Percentiles rank a stretch among this genome's conserved stretches.
phyloP scores from a whole-genome alignment of 2,888 invertebrate genomes.

The Ochlodes sylvanus region DNA sequence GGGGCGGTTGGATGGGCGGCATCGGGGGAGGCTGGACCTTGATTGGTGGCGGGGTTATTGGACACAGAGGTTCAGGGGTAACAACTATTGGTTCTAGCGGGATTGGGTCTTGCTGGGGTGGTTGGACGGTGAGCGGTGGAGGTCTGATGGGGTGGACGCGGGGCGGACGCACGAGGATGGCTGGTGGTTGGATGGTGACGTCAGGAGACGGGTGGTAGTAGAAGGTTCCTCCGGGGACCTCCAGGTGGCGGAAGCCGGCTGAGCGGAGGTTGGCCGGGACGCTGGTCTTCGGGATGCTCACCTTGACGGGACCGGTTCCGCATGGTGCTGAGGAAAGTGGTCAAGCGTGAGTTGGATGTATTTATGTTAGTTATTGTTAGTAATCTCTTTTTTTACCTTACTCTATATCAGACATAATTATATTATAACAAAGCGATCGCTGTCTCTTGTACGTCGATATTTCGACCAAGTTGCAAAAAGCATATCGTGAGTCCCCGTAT shows the following conservation, averaged over 20 bases:
- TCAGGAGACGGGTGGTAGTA: slow-evolving; percentile 62
- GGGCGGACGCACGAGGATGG: slow-evolving; percentile 62
- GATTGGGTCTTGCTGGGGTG: slow-evolving; percentile 53
- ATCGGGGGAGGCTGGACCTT: slow-evolving; percentile 57
- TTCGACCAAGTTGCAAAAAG: too few relatives aligned
- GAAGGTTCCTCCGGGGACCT: slow-evolving; percentile 66
- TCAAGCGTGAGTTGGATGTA: neutral
- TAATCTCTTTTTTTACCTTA: too few relatives aligned
- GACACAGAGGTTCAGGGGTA: slow-evolving; percentile 48
- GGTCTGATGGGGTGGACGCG: slow-evolving; percentile 56
- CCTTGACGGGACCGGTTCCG: slow-evolving; percentile 53
- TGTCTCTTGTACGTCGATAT: too few relatives aligned
- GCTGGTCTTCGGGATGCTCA: slow-evolving; percentile 49
- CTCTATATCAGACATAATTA: too few relatives aligned
- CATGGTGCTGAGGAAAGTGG: neutral
- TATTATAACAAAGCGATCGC: too few relatives aligned
- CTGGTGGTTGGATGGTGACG: slow-evolving; percentile 66
- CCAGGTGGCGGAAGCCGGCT: slow-evolving; percentile 60
- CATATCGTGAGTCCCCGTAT: too few relatives aligned
- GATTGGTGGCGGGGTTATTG: slow-evolving; percentile 60
- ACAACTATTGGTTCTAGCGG: slow-evolving; percentile 58
- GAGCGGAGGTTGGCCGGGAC: slow-evolving; percentile 52
- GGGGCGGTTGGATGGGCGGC: slow-evolving; percentile 54
- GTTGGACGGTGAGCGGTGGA: slow-evolving; percentile 56
- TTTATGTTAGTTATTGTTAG: too few relatives aligned